Conservation (phyloP, 2,113 vertebrate genomes). For the Laterallus jamaicensis region DNA sequence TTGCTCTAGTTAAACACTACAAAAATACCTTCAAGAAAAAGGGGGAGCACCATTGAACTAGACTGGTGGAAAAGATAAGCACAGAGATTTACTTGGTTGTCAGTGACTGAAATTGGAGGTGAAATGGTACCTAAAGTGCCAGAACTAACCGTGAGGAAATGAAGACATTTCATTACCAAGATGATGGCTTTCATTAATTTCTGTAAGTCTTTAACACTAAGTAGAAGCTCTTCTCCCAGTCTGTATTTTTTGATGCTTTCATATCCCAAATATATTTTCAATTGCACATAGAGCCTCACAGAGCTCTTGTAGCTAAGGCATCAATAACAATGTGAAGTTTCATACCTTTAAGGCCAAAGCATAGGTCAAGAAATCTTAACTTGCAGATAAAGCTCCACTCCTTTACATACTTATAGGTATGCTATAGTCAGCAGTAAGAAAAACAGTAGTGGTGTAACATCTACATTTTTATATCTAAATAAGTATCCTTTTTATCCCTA, state of each 20-base stretch:
- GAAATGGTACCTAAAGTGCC: background rate
- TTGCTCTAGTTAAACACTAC: background rate
- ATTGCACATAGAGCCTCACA: background rate
- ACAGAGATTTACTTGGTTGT: background rate
- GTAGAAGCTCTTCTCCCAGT: too few species aligned
- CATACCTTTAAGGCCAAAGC: background rate
- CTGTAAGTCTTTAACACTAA: background rate
- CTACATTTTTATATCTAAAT: background rate
- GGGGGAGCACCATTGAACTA: background rate
- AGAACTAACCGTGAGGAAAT: background rate
- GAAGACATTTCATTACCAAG: background rate
- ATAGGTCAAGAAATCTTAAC: background rate
- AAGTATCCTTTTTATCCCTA: background rate
- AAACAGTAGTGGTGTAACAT: background rate
- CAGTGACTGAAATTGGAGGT: background rate
- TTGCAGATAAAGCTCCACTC: background rate
- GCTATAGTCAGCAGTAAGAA: background rate
- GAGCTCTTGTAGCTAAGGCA: background rate
- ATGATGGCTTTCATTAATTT: background rate
- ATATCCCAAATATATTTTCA: background rate
- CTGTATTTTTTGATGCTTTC: background rate
- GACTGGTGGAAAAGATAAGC: background rate
- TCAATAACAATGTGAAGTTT: background rate
- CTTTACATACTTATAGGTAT: background rate
- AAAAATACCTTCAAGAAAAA: background rate